Evolutionary conservation across 2,888 invertebrate genomes (phyloP), one percentile per base, ranked within the genome.

Genomic region (Parnassius apollo): DNA sequence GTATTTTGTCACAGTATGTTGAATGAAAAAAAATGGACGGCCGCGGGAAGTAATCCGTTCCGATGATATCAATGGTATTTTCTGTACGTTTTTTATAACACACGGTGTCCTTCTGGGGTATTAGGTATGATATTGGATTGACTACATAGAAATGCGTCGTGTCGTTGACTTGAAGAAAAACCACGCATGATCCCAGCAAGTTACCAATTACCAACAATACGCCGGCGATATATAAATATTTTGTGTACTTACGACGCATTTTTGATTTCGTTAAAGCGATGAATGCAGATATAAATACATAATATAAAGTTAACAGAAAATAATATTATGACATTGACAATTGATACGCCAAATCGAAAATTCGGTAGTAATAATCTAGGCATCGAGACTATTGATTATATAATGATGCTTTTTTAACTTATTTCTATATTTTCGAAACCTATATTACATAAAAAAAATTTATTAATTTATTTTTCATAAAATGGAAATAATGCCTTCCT

Each of bases 21-120:
- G 67, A 62, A 42, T 64, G 59, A 18, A 69, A 63, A 45, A 66
- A 70, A 8, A 70, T 64, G 0, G 64, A 46, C 7, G 65, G 58
- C 0, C 42, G 42, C 0, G 46, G 35, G 22, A 64, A 65, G 7
- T 54, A 64, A 9, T 45, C 51, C 2, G 58, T 51, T 9, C 13
- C 46, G 0, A 54, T 42, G 4, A 55, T 49, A n/a, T 22, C 55
- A 0, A 55, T 50, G 13, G 35, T 59, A 49, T 64, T 64, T 18
- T 52, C 55, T 12, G 12, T 57, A 10, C 22, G 58, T 12, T 44
- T 35, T 25, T n/a, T 60, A 42, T 59, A 59, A 22, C 64, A 64
- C 25, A 52, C 13, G 9, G 44, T 42, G 18, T 59, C 45, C 46
- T 52, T 57, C 11, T 18, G 25, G 4, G 48, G 9, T 3, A 13